A percentile compares a stretch with the other conserved stretches of the same genome.
Conservation (phyloP, 2,888 invertebrate genomes). For the Meliscaeva auricollis region DNA sequence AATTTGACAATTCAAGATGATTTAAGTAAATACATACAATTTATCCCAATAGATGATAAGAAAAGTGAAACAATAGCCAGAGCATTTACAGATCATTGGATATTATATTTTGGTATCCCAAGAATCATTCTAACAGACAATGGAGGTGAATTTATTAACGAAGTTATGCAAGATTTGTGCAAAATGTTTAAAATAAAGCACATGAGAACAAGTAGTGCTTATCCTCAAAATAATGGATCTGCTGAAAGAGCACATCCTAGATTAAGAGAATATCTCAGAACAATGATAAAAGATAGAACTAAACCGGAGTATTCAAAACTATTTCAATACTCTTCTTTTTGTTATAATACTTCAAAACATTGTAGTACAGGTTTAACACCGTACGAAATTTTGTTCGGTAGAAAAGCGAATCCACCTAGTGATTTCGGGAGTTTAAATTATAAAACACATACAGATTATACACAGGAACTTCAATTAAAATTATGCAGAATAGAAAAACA, state of each 20-base stretch:
- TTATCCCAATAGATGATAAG: slow-evolving; percentile 6
- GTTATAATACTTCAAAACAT: slow-evolving; percentile 24
- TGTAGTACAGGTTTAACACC: slow-evolving; percentile 6
- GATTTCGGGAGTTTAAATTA: slow-evolving; percentile 3
- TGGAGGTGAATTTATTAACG: slow-evolving; percentile 28
- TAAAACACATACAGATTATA: slow-evolving; percentile 25
- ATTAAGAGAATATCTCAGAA: slow-evolving; percentile 23
- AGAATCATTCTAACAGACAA: slow-evolving; percentile 30
- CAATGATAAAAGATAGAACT: slow-evolving; percentile 11
- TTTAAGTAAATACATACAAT: slow-evolving; percentile 26
- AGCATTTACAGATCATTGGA: slow-evolving; percentile 30
- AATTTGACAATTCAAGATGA: slow-evolving; percentile 34
- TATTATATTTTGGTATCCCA: slow-evolving; percentile 23
- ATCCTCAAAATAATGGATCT: slow-evolving; percentile 19
- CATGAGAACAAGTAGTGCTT: slow-evolving; percentile 30
- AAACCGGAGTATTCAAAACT: slow-evolving; percentile 24
- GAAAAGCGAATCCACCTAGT: slow-evolving; percentile 18
- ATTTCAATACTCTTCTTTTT: slow-evolving; percentile 15
- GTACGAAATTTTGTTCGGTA: slow-evolving; percentile 28
- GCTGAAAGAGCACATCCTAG: slow-evolving; percentile 27
- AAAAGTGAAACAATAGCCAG: slow-evolving; percentile 20
- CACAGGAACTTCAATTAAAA: slow-evolving; percentile 32
- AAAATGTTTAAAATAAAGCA: slow-evolving; percentile 29
- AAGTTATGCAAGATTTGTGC: slow-evolving; percentile 31
- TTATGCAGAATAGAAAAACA: slow-evolving; percentile 17